phyloP scores from a whole-genome alignment of 2,888 invertebrate genomes.

The Drosophila ustulata region DNA sequence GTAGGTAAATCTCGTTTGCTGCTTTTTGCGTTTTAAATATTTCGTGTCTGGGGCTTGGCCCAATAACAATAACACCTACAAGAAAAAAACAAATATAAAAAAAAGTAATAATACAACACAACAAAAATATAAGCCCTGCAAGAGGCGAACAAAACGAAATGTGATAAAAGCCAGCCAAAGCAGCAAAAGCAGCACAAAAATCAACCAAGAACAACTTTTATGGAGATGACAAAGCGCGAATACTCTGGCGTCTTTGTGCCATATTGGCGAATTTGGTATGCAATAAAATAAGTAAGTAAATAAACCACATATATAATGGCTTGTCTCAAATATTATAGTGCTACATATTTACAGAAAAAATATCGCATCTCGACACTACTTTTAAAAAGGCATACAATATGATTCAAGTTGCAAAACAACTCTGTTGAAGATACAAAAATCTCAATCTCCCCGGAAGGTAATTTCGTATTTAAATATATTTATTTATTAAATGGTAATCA shows the following conservation, averaged over 20 bases:
- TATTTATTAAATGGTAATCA: too few relatives aligned
- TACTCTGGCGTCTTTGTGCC: constrained; percentile 2
- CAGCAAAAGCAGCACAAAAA: constrained; percentile 4
- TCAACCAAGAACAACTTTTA: constrained; percentile 9
- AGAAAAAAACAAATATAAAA: constrained; percentile 24
- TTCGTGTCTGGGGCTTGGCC: constrained; percentile 63
- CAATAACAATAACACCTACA: constrained; percentile 49
- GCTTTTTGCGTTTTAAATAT: constrained; percentile 33
- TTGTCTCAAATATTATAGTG: too few relatives aligned
- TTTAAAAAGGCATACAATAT: too few relatives aligned
- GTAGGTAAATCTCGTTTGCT: constrained; percentile 69
- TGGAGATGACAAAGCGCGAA: constrained; percentile 3
- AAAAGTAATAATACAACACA: constrained; percentile 22
- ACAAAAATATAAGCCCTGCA: constrained; percentile 9
- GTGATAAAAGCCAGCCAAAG: constrained; percentile 39
- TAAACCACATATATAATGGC: too few relatives aligned
- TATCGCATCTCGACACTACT: too few relatives aligned
- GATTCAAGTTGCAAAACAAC: too few relatives aligned
- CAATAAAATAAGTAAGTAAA: too few relatives aligned
- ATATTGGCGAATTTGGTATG: too few relatives aligned
- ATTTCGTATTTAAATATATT: too few relatives aligned
- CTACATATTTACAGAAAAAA: too few relatives aligned
- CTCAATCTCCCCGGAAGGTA: too few relatives aligned
- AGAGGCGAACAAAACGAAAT: constrained; percentile 32
- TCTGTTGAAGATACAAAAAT: too few relatives aligned